Base-by-base conservation (phyloP, 2,888 invertebrate genomes). In the Ceramica pisi region DNA sequence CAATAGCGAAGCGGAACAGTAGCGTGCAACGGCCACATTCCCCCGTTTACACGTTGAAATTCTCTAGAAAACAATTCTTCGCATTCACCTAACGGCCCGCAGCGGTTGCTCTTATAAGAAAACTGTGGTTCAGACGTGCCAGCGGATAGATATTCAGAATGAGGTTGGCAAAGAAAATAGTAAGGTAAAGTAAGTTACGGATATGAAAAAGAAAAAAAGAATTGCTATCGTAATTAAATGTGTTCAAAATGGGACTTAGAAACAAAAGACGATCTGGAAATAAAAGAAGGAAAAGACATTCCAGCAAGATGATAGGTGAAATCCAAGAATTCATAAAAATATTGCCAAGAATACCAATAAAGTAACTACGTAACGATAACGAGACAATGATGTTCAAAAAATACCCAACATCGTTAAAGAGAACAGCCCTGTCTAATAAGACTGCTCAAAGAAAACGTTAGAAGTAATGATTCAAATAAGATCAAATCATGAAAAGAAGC, bases 1-100 rank as follows among this genome's bases (percentile, higher is more conserved):
- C 72, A 62, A 76, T 60, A 64, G 67, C 62, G n/a, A 63, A 74
- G 44, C 57, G 73, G 76, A 82, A 83, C 65, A 60, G 71, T 82
- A 66, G 83, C 83, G 71, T 85, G 82, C 80, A 80, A 72, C 41
- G 63, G 70, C 61, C 56, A 80, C 83, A 83, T 83, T 83, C 83
- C 26, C 50, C 50, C 65, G 57, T 77, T 83, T 83, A 83, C 83
- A 85, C 77, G 85, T 83, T 80, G 77, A 78, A 83, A 63, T 82
- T 83, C 81, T 71, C 74, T 57, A 75, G 78, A 80, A 85, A 83
- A 85, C 83, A 83, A 83, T 83, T 85, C 74, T 61, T 80, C 62
- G 61, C 46, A 67, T 80, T 80, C 71, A 65, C 53, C 68, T 77
- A 73, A 77, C 77, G 67, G 71, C 69, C 53, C 66, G 64, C 70